Conservation (phyloP, 2,888 invertebrate species). For the Petrolisthes manimaculis region DNA sequence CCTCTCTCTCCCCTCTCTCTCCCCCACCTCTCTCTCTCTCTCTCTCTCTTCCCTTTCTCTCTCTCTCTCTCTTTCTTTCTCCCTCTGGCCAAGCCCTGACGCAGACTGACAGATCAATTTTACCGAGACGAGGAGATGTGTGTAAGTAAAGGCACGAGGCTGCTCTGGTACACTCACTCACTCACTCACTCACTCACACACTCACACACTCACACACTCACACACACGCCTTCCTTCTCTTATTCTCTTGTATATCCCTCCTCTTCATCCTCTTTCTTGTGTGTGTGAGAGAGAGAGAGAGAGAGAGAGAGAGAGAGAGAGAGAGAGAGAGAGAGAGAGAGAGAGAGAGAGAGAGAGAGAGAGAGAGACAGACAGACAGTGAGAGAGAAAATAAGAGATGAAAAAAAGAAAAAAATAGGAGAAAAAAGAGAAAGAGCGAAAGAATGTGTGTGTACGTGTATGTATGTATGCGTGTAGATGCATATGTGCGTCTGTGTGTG, state of each 20-base stretch:
- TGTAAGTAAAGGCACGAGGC: too few relatives aligned
- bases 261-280: neutral
- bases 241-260: neutral
- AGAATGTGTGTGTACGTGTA: too few relatives aligned
- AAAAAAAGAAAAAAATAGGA: neutral
- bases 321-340: neutral
- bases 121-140: neutral
- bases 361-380: neutral
- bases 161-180: too few relatives aligned
- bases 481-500: constrained; percentile 17
- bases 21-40: neutral
- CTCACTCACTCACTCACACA: neutral
- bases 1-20: neutral
- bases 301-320: neutral
- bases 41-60: neutral
- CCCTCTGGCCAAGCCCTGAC: neutral
- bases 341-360: neutral
- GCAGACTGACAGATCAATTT: constrained; percentile 27
- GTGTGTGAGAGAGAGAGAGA: constrained; percentile 13
- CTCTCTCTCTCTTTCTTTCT: too few relatives aligned
- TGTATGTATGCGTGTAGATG: neutral
- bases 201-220: neutral
- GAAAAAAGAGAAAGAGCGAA: neutral
- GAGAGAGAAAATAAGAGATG: constrained; percentile 6
- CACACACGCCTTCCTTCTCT: neutral